Percentiles rank a stretch among this genome's conserved stretches.
Evolutionary conservation across 2,888 invertebrate species (phyloP).

Genomic region (Parelbella ahira): DNA sequence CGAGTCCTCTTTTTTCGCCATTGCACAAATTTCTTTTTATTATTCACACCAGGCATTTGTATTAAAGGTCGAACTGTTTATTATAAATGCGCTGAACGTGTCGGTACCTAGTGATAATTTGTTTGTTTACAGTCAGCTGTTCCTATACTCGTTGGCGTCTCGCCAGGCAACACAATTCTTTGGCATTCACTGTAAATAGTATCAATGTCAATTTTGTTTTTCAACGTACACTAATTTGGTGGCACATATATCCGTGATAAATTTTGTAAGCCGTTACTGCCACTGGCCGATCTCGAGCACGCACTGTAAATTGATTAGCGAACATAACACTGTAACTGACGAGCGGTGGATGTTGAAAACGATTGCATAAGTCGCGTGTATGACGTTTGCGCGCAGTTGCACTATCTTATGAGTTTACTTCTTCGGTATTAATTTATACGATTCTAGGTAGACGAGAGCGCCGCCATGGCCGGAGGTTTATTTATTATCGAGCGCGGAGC

Average conservation of each 20-base stretch:
- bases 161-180: slow-evolving; percentile 62
- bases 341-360: slow-evolving; percentile 50
- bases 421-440: slow-evolving; percentile 51
- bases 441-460: slow-evolving; percentile 7
- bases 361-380: slow-evolving; percentile 61
- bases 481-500: slow-evolving; percentile 5
- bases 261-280: slow-evolving; percentile 14
- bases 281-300: slow-evolving; percentile 46
- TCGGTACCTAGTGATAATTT: slow-evolving; percentile 53
- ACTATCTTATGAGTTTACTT: slow-evolving; percentile 58
- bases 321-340: slow-evolving; percentile 53
- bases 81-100: slow-evolving; percentile 41
- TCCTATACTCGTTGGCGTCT: slow-evolving; percentile 53
- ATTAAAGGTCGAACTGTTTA: slow-evolving; percentile 28
- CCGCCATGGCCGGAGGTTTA: slow-evolving; percentile 6
- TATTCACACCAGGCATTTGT: slow-evolving; percentile 37
- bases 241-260: slow-evolving; percentile 36
- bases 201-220: slow-evolving; percentile 78
- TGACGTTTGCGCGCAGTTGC: slow-evolving; percentile 59
- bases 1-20: slow-evolving; percentile 56
- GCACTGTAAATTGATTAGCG: slow-evolving; percentile 58
- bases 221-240: slow-evolving; percentile 45
- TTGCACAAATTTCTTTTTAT: slow-evolving; percentile 40
- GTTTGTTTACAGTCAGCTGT: slow-evolving; percentile 79
- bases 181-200: slow-evolving; percentile 70